These are phyloP conservation scores for Thalassophryne amazonica DNA, from an alignment of 2,797 vertebrate genomes.

Conservation along the genomic window DNA sequence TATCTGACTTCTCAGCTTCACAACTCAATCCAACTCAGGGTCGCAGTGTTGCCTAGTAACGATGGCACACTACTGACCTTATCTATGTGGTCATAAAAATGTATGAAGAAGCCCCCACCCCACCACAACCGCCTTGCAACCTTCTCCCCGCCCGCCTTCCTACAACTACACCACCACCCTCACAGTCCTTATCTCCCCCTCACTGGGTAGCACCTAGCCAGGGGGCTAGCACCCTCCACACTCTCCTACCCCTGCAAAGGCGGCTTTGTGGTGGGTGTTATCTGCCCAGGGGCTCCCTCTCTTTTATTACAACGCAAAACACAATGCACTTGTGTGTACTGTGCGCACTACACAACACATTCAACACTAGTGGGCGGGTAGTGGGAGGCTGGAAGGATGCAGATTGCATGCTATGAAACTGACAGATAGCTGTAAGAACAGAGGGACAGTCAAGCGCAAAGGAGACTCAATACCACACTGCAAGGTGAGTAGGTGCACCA, in stretches of 20 bases:
- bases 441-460: conserved; percentile 67
- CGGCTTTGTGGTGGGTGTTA: conserved; percentile 52
- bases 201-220: conserved; percentile 61
- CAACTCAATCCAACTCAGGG: conserved; percentile 81
- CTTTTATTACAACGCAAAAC: conserved; percentile 54
- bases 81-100: conserved; percentile 87
- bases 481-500: conserved; percentile 61
- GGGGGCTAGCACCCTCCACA: conserved; percentile 59
- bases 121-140: conserved; percentile 14
- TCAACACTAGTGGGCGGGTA: conserved; percentile 58
- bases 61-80: conserved; percentile 84
- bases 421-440: conserved; percentile 69
- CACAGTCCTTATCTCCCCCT: conserved; percentile 38
- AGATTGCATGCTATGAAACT: conserved; percentile 75
- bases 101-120: conserved; percentile 74
- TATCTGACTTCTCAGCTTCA: conserved; percentile 81
- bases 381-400: conserved; percentile 73
- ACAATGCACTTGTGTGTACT: conserved; percentile 29
- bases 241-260: conserved; percentile 56
- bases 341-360: conserved; percentile 41
- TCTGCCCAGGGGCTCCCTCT: conserved; percentile 64
- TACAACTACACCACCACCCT: conserved; percentile 41
- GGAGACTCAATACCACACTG: conserved; percentile 56
- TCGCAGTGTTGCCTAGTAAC: conserved; percentile 85
- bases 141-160: conserved; percentile 42